Evolutionary conservation across 2,113 vertebrate genomes (phyloP), one percentile per base, ranked within the genome.

Genomic region (Sminthopsis crassicaudata): DNA sequence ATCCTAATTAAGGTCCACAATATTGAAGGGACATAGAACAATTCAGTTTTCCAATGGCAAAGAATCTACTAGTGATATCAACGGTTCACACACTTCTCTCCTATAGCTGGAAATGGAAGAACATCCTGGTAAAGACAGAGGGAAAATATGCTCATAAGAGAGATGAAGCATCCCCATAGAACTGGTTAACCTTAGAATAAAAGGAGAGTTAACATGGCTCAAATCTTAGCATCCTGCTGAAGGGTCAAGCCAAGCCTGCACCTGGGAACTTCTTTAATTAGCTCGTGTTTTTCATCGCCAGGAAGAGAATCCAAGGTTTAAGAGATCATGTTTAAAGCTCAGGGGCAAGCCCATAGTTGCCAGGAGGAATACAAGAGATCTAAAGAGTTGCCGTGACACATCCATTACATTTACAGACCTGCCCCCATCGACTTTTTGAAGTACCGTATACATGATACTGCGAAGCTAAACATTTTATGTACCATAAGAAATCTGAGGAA

Each of bases 281-380:
- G 98, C 98, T 98, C 98, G 98, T 98, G 98, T 99, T 98, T 98
- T 98, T 97, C 98, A 99, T 97, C 96, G 98, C 98, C 96, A 95
- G 98, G 98, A 96, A 98, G 98, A 98, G 98, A 99, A 98, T 98
- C 99, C 98, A 98, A 98, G 98, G 98, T 98, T 98, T 97, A 97
- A 99, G 98, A 98, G 98, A 99, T 99, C 99, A 99, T 99, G 99
- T 99, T 99, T 99, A 99, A 99, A 99, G 99, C 97, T 96, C 97
- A 99, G 99, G 98, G 98, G 98, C 98, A 84, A 98, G 98, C 97
- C 97, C 97, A 90, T 98, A 97, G 97, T 98, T 99, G 98, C 98
- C 98, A 97, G 98, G 98, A 98, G 98, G 98, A 98, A 98, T 98
- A 76, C 98, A 97, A 98, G 97, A 99, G 98, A 99, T 99, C 99